phyloP scores from a whole-genome alignment of 2,797 vertebrate species.

The Syncerus caffer region DNA sequence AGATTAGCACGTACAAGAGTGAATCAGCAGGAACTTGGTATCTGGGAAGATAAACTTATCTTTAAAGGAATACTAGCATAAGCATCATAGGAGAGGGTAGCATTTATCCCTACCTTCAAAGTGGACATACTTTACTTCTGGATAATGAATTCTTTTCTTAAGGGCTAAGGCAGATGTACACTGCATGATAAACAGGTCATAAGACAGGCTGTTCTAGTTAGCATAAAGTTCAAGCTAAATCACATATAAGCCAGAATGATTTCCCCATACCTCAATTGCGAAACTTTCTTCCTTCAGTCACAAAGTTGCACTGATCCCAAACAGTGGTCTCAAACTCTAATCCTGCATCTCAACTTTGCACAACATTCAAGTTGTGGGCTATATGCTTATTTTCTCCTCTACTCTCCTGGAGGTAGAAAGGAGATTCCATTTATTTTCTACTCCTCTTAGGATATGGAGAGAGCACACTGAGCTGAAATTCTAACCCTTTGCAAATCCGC shows the following conservation, averaged over 20 bases:
- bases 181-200: not conserved
- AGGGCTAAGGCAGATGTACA: not conserved
- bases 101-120: not conserved
- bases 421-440: no score
- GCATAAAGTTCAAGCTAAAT: not conserved
- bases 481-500: not conserved
- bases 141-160: not conserved
- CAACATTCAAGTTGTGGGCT: not conserved
- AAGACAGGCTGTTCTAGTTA: not conserved
- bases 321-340: not conserved
- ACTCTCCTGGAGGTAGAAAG: not conserved
- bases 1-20: not conserved
- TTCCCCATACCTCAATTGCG: not conserved
- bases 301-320: not conserved
- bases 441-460: no score
- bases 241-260: not conserved
- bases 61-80: not conserved
- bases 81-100: not conserved
- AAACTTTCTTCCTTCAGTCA: not conserved
- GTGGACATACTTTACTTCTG: not conserved
- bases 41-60: not conserved
- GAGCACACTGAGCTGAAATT: not conserved
- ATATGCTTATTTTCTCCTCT: not conserved
- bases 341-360: not conserved
- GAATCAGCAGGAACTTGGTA: not conserved